Conservation (phyloP, 2,113 vertebrate genomes). For the Phoenicopterus ruber region DNA sequence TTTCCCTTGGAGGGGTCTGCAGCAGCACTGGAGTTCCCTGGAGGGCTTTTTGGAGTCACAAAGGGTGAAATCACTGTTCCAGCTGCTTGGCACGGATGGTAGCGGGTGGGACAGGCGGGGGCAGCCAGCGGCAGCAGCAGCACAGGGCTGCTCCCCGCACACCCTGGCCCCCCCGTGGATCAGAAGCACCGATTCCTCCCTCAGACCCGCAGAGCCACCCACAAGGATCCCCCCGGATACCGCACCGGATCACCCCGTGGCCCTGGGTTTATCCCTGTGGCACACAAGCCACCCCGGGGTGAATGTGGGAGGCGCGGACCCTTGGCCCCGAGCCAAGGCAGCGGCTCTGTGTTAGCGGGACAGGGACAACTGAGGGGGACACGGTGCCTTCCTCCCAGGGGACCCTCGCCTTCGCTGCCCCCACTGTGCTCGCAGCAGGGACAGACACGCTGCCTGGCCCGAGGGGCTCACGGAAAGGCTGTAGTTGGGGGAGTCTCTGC, state of each 20-base stretch:
- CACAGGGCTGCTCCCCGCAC: not conserved
- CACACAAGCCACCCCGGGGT: not conserved
- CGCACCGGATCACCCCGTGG: accelerated
- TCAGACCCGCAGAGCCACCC: not conserved
- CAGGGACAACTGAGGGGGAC: accelerated
- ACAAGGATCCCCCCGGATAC: not conserved
- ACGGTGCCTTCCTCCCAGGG: accelerated
- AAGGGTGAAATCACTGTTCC: not conserved
- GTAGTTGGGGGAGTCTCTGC: accelerated
- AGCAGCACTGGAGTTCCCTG: not conserved
- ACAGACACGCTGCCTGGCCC: not conserved
- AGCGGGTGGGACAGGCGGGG: not conserved
- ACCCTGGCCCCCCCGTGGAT: accelerated
- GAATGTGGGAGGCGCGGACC: not conserved
- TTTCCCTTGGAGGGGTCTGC: not conserved
- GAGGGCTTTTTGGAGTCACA: not conserved
- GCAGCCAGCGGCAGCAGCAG: accelerated
- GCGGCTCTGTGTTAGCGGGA: not conserved
- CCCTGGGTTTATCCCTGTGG: not conserved
- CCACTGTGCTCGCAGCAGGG: not conserved
- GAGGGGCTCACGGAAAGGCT: not conserved
- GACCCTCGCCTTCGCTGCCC: accelerated
- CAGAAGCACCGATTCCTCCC: not conserved
- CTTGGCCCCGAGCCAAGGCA: accelerated
- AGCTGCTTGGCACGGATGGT: accelerated